Evolutionary conservation across 2,888 invertebrate species (phyloP).

Genomic region (Chrysolina haemoptera): DNA sequence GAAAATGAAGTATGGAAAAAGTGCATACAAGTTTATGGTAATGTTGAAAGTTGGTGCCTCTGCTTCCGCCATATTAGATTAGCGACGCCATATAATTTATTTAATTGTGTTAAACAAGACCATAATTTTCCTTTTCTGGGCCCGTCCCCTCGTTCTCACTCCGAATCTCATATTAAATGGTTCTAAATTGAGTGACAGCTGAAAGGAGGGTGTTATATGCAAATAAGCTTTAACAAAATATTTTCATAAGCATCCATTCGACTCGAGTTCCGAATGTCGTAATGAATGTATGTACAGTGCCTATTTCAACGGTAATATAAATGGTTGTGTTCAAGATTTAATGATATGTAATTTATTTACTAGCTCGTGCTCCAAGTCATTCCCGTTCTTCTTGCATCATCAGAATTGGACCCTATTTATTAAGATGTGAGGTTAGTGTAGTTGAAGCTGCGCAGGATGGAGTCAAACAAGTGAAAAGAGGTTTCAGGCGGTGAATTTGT

Average conservation of each 20-base stretch:
- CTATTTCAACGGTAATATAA: constrained; percentile 43
- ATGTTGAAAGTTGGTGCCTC: background rate
- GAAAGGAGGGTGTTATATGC: constrained; percentile 44
- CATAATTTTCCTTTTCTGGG: constrained; percentile 8
- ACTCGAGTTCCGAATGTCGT: constrained; percentile 39
- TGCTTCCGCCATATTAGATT: constrained; percentile 14
- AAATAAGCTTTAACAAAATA: constrained; percentile 42
- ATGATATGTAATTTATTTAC: constrained; percentile 46
- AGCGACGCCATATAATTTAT: constrained; percentile 18
- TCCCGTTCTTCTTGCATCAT: constrained; percentile 29
- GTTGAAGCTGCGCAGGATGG: background rate
- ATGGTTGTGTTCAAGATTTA: constrained; percentile 45
- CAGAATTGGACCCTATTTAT: constrained; percentile 34
- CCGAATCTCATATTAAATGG: constrained; percentile 39
- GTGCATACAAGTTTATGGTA: background rate
- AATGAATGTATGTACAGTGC: constrained; percentile 38
- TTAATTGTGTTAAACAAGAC: constrained; percentile 20
- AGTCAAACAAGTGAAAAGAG: background rate
- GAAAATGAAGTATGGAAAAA: no score
- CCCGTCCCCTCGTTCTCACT: constrained; percentile 9
- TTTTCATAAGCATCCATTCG: constrained; percentile 44
- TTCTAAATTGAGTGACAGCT: constrained; percentile 40
- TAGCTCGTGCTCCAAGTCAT: constrained; percentile 41
- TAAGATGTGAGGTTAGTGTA: constrained; percentile 14
- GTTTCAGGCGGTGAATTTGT: background rate